A percentile compares a stretch with the other conserved stretches of the same genome.
These are phyloP conservation scores for Phania funesta DNA, from an alignment of 2,888 invertebrate genomes.

Conservation along the genomic window DNA sequence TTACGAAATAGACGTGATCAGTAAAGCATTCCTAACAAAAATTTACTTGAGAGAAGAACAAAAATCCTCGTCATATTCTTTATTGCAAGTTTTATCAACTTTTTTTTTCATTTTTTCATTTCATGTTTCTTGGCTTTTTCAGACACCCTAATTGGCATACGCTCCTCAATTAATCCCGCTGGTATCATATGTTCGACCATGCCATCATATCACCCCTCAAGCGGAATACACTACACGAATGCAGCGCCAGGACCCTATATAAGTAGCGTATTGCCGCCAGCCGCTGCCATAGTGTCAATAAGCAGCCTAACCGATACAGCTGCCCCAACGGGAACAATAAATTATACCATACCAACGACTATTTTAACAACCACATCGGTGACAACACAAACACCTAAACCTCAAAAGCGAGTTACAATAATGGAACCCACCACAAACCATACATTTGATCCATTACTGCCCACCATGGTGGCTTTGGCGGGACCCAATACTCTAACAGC, in stretches of 20 bases:
- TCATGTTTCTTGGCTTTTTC: constrained; percentile 51
- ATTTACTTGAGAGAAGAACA: no score
- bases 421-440: constrained; percentile 77
- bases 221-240: constrained; percentile 32
- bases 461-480: constrained; percentile 76
- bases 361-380: constrained; percentile 71
- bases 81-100: background rate
- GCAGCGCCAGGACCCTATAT: constrained; percentile 20
- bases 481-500: constrained; percentile 66
- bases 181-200: constrained; percentile 70
- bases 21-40: no score
- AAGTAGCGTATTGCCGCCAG: constrained; percentile 41
- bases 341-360: constrained; percentile 67
- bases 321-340: constrained; percentile 68
- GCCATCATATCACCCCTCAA: constrained; percentile 65
- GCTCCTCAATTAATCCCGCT: constrained; percentile 69
- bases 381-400: constrained; percentile 77
- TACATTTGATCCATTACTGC: constrained; percentile 77
- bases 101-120: background rate
- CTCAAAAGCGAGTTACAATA: constrained; percentile 79
- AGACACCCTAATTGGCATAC: constrained; percentile 80
- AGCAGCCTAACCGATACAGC: constrained; percentile 32
- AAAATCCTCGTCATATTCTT: no score
- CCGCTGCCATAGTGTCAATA: constrained; percentile 61
- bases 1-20: no score